Evolutionary conservation across 1,140 invertebrate species (phyloP), one percentile per base, ranked within the genome.

Genomic region (Drosophila pseudoananassae): DNA sequence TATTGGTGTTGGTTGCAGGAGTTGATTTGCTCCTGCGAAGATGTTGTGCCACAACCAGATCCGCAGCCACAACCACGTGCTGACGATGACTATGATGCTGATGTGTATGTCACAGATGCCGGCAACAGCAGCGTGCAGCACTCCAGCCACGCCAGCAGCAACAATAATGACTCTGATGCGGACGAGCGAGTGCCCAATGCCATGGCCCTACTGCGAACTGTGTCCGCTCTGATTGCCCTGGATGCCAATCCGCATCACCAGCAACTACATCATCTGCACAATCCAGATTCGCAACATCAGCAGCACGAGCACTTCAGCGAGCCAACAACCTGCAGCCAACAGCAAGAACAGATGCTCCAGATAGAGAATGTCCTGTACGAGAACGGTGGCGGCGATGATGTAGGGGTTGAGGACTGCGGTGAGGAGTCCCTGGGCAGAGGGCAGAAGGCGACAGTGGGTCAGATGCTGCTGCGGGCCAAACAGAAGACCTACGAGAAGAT

Each of bases 21-120:
- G 92, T 93, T 93, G 92, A 93, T 96, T 92, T 96, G 95, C 94
- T 94, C 93, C 92, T 94, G 94, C 92, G 94, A 95, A 90, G 95
- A 96, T 93, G 93, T 95, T 91, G 92, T 95, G 93, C 93, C 92
- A 91, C 89, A 76, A 60, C 3, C 33, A 51, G 68, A 80, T 27
- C 59, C 75, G 46, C 70, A 49, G 64, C 76, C 68, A 65, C 70
- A 74, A 43, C 49, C 52, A 73, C 78, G 75, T 69, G 74, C 77
- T 72, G 85, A 87, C 78, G 82, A 78, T 82, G 82, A 87, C 75
- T 87, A 88, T 75, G 79, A 82, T 79, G 80, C 80, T 85, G 81
- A 88, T 84, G 85, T 84, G n/a, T 84, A 88, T 90, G 83, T 89
- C 46, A 75, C 72, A 63, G 78, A 81, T 57, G 50, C 23, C 47